Conservation (phyloP, 1,140 invertebrate species). For the Prorops nasuta region DNA sequence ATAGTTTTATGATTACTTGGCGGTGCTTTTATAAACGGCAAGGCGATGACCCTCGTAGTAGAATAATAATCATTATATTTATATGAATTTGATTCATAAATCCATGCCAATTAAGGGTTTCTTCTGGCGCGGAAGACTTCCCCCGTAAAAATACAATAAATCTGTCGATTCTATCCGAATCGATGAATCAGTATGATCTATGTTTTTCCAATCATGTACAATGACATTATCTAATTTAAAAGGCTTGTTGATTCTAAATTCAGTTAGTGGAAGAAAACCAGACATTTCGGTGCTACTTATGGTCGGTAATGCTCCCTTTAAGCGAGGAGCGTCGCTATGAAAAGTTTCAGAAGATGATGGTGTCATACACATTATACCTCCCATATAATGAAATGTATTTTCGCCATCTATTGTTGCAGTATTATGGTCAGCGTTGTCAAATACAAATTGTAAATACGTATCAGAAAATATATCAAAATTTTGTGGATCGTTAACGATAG, state of each 20-base stretch:
- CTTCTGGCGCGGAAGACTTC: constrained; percentile 4
- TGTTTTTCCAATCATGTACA: not conserved
- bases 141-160: constrained; percentile 17
- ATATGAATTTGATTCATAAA: constrained; percentile 19
- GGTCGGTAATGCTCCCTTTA: not conserved
- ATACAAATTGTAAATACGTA: constrained; percentile 19
- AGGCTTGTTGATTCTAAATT: not conserved
- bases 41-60: constrained; percentile 11
- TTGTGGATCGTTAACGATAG: not conserved
- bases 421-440: constrained; percentile 25
- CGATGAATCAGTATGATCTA: not conserved
- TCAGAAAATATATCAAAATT: not conserved
- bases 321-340: constrained; percentile 1
- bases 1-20: constrained; percentile 17
- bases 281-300: not conserved
- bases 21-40: constrained; percentile 24
- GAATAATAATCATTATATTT: constrained; percentile 5
- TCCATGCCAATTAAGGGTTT: constrained; percentile 19
- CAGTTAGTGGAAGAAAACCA: not conserved
- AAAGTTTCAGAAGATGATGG: not conserved
- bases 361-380: constrained; percentile 14
- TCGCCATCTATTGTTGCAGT: constrained; percentile 21
- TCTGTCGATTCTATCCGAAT: constrained; percentile 3
- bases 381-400: constrained; percentile 26
- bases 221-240: not conserved